phyloP scores from a whole-genome alignment of 2,113 vertebrate species.

The Arvicanthis niloticus region DNA sequence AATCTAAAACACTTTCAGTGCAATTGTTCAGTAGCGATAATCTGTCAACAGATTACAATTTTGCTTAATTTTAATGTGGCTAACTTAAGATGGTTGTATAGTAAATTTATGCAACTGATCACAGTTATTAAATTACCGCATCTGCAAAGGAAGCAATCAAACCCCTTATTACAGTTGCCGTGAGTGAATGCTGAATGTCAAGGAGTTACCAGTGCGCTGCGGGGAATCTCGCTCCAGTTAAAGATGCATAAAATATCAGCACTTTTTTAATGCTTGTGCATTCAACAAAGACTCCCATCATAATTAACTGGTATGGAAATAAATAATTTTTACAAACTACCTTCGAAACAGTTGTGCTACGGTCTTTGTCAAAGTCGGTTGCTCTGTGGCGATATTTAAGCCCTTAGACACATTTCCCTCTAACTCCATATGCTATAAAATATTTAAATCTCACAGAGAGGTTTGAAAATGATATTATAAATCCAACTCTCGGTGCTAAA shows the following conservation, averaged over 20 bases:
- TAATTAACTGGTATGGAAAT: slow-evolving; percentile 94
- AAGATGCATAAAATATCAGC: slow-evolving; percentile 95
- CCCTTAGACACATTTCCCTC: slow-evolving; percentile 87
- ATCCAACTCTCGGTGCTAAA: slow-evolving; percentile 87
- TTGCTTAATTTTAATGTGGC: slow-evolving; percentile 94
- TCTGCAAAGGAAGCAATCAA: slow-evolving; percentile 95
- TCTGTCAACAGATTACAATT: slow-evolving; percentile 94
- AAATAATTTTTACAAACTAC: slow-evolving; percentile 95
- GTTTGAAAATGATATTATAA: slow-evolving; percentile 90
- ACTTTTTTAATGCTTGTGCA: slow-evolving; percentile 94
- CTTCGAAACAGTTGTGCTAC: slow-evolving; percentile 91
- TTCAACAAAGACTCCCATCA: slow-evolving; percentile 94
- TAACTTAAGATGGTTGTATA: slow-evolving; percentile 93
- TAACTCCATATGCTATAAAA: slow-evolving; percentile 89
- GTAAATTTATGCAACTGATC: slow-evolving; percentile 96
- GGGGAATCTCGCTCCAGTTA: slow-evolving; percentile 93
- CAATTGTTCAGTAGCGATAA: slow-evolving; percentile 90
- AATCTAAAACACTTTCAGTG: slow-evolving; percentile 91
- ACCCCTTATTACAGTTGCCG: slow-evolving; percentile 94
- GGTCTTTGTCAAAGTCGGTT: slow-evolving; percentile 89
- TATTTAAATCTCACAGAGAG: slow-evolving; percentile 90
- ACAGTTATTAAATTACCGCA: slow-evolving; percentile 95
- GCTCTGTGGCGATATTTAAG: slow-evolving; percentile 88
- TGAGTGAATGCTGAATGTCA: slow-evolving; percentile 95
- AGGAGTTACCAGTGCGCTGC: slow-evolving; percentile 93